These are phyloP conservation scores for Eptesicus fuscus DNA, from an alignment of 2,113 vertebrate genomes.

Conservation along the genomic window DNA sequence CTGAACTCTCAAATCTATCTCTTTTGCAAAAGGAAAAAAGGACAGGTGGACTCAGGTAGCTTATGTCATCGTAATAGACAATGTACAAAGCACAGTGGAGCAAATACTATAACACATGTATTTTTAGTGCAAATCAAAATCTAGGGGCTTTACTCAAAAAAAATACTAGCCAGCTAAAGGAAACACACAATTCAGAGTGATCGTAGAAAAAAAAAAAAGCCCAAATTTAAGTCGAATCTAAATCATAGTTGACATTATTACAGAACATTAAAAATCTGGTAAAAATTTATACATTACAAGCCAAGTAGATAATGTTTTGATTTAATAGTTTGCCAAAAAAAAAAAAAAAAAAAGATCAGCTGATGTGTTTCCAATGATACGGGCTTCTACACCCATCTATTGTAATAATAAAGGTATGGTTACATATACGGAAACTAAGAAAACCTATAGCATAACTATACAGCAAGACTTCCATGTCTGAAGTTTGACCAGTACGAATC, in stretches of 20 bases:
- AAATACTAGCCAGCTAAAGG: conserved; percentile 83
- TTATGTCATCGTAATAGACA: conserved; percentile 81
- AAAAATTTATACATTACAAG: conserved; percentile 85
- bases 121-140: conserved; percentile 87
- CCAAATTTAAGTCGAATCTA: conserved; percentile 82
- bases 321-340: conserved; percentile 82
- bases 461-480: conserved; percentile 82
- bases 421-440: conserved; percentile 79
- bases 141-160: conserved; percentile 81
- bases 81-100: conserved; percentile 80
- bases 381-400: conserved; percentile 83
- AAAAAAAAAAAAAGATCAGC: conserved; percentile 82
- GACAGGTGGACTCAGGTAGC: conserved; percentile 78
- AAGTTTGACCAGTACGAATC: conserved; percentile 79
- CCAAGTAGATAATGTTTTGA: conserved; percentile 80
- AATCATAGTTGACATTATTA: conserved; percentile 82
- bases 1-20: conserved; percentile 57
- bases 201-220: conserved; percentile 74
- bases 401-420: conserved; percentile 81
- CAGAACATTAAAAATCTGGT: conserved; percentile 83
- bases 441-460: conserved; percentile 78
- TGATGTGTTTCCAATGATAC: conserved; percentile 85
- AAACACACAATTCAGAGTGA: conserved; percentile 80
- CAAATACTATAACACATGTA: conserved; percentile 82
- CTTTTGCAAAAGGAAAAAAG: conserved; percentile 62